A percentile compares a stretch with the other conserved stretches of the same genome.
phyloP scores from a whole-genome alignment of 2,797 vertebrate genomes.

The Carduelis carduelis region DNA sequence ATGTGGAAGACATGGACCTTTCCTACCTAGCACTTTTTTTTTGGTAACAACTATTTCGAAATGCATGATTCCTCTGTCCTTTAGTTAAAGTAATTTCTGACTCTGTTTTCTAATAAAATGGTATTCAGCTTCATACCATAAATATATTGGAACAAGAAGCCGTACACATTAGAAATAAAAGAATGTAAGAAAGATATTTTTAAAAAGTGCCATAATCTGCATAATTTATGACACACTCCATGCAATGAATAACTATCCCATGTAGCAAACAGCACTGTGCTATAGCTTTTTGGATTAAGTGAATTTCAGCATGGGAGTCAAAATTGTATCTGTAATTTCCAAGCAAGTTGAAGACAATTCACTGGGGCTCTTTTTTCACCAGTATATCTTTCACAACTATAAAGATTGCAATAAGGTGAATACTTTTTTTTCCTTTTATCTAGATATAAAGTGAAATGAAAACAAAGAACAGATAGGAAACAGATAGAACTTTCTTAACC shows the following conservation, averaged over 20 bases:
- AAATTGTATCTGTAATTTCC: neutral
- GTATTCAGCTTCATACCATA: neutral
- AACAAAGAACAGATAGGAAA: neutral
- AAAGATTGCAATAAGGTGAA: neutral
- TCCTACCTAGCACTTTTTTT: neutral
- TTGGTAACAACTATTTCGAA: neutral
- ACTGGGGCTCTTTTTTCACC: neutral
- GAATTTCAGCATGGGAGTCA: neutral
- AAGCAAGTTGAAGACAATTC: neutral
- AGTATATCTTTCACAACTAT: neutral
- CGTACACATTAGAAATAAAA: neutral
- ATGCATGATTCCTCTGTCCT: neutral
- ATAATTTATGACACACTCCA: neutral
- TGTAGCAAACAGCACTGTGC: neutral
- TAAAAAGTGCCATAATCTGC: neutral
- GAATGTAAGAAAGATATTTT: neutral
- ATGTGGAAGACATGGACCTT: neutral
- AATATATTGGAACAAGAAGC: neutral
- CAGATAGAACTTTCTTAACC: slow-evolving; percentile 63
- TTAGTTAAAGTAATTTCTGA: neutral
- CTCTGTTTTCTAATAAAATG: neutral
- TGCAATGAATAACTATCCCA: neutral
- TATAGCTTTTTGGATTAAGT: neutral
- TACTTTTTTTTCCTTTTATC: neutral
- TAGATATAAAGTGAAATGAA: neutral